These are phyloP conservation scores for Lates calcarifer DNA, from an alignment of 2,113 vertebrate genomes.

Conservation along the genomic window DNA sequence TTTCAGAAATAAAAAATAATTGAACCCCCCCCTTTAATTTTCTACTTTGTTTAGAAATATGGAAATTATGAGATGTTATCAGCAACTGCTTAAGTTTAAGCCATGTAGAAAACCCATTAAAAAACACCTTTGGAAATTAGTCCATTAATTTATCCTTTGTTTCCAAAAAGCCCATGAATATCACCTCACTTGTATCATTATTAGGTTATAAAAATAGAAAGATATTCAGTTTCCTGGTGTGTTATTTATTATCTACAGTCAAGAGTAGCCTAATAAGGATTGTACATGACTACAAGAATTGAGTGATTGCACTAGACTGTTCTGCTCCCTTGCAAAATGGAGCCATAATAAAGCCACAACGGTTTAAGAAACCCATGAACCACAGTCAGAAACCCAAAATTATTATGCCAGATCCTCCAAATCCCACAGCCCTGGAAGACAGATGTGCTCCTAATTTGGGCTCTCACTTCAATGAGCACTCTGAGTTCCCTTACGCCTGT, in stretches of 20 bases:
- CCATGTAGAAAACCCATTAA: not conserved
- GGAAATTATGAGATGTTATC: not conserved
- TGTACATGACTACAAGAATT: not conserved
- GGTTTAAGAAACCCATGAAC: conserved; percentile 37
- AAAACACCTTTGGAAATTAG: not conserved
- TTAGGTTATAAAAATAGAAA: not conserved
- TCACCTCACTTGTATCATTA: not conserved
- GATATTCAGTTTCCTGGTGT: not conserved
- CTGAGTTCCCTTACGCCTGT: not conserved
- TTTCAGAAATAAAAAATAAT: too few relatives aligned
- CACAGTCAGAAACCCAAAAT: conserved; percentile 32
- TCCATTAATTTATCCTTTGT: not conserved
- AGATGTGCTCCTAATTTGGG: conserved; percentile 47
- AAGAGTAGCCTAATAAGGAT: not conserved
- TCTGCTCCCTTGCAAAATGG: not conserved
- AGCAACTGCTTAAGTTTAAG: not conserved
- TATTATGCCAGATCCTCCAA: conserved; percentile 32
- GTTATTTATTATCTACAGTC: not conserved
- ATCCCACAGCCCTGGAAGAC: conserved; percentile 44
- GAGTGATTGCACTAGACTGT: conserved; percentile 4
- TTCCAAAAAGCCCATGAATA: not conserved
- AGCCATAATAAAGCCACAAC: conserved; percentile 11
- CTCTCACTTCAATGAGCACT: conserved; percentile 42
- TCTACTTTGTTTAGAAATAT: not conserved
- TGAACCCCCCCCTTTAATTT: too few relatives aligned